phyloP scores from a whole-genome alignment of 2,113 vertebrate genomes.

The Ammodytes dubius region DNA sequence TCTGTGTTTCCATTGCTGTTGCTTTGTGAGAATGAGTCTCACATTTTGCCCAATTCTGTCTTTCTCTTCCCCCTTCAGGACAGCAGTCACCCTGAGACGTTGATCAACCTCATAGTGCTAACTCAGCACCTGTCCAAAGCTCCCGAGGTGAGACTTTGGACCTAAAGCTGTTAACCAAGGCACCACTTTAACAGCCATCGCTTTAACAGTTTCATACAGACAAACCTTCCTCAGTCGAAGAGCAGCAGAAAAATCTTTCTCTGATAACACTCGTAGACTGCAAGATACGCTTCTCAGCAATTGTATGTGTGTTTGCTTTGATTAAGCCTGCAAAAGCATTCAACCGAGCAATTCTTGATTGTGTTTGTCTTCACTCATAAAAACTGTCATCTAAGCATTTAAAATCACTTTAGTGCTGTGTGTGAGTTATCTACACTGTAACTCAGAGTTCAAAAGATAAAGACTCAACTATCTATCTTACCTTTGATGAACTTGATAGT shows the following conservation, averaged over 20 bases:
- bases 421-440: slow-evolving; percentile 17
- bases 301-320: slow-evolving; percentile 11
- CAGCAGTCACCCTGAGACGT: slow-evolving; percentile 94
- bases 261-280: neutral
- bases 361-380: slow-evolving; percentile 1
- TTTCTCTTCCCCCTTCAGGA: slow-evolving; percentile 84
- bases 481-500: slow-evolving; percentile 45
- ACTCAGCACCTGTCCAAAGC: slow-evolving; percentile 95
- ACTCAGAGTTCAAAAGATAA: slow-evolving; percentile 76
- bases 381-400: slow-evolving; percentile 38
- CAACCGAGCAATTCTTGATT: slow-evolving; percentile 24
- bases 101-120: slow-evolving; percentile 94
- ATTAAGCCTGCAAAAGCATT: slow-evolving; percentile 16
- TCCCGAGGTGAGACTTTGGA: slow-evolving; percentile 90
- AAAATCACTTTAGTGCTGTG: slow-evolving; percentile 30
- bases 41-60: neutral
- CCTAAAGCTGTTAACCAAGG: slow-evolving; percentile 15
- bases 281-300: neutral
- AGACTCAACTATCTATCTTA: slow-evolving; percentile 38
- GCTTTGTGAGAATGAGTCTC: neutral
- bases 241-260: neutral
- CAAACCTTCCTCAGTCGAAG: neutral
- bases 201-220: slow-evolving; percentile 4
- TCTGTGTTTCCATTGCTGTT: neutral
- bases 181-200: neutral